Conservation (phyloP, 2,113 vertebrate species). For the Thryonomys swinderianus region DNA sequence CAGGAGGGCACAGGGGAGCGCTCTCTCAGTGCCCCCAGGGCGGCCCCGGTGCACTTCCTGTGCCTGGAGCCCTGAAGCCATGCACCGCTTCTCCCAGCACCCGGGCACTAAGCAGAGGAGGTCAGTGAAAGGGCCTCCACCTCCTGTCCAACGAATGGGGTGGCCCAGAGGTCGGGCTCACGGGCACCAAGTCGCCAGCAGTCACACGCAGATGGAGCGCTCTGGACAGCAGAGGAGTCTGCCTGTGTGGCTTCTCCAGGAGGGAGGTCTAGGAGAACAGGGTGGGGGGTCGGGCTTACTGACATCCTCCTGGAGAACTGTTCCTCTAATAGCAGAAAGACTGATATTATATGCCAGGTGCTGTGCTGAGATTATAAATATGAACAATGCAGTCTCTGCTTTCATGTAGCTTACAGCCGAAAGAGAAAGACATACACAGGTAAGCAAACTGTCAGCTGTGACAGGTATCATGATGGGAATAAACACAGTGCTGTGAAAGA, state of each 20-base stretch:
- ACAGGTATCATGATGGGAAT: background rate
- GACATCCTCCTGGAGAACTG: background rate
- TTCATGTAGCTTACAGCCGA: conserved; percentile 4
- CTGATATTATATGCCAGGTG: background rate
- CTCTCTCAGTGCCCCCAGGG: background rate
- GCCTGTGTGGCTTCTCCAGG: background rate
- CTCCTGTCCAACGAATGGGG: background rate
- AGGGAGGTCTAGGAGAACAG: background rate
- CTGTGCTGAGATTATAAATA: background rate
- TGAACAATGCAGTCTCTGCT: background rate
- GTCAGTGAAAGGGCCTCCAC: background rate
- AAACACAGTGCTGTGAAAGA: background rate
- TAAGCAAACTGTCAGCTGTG: background rate
- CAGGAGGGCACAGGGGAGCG: background rate
- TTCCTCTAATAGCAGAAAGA: background rate
- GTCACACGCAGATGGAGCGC: conserved; percentile 20
- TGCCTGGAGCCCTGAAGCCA: background rate
- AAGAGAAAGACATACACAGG: background rate
- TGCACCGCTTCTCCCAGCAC: background rate
- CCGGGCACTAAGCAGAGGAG: background rate
- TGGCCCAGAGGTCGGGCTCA: background rate
- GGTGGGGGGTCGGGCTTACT: too few relatives aligned
- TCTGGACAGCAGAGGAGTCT: background rate
- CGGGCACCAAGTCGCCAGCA: background rate
- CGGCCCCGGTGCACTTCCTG: background rate